These are phyloP conservation scores for Lycodopsis pacificus DNA, from an alignment of 2,797 vertebrate species.

Conservation along the genomic window DNA sequence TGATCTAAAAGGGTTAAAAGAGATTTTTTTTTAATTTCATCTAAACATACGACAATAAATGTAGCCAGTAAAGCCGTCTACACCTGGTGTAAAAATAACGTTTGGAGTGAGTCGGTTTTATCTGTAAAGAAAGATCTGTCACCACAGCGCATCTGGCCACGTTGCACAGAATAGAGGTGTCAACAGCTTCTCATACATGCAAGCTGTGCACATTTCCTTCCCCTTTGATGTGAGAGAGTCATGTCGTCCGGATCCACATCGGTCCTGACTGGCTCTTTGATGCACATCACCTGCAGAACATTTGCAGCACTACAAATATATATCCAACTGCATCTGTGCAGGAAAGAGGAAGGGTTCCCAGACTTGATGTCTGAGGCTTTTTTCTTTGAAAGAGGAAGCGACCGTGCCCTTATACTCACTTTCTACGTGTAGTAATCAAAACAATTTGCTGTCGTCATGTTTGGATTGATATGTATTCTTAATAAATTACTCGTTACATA, in stretches of 20 bases:
- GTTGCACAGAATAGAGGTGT: not conserved
- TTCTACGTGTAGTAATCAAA: conserved; percentile 19
- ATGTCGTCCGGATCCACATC: conserved; percentile 24
- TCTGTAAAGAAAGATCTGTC: not conserved
- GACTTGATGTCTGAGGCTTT: not conserved
- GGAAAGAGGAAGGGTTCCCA: conserved; percentile 36
- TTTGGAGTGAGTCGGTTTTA: not conserved
- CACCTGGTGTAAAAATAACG: not conserved
- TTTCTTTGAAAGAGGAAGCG: conserved; percentile 43
- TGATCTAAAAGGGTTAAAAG: not conserved
- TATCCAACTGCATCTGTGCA: not conserved
- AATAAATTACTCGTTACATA: not conserved
- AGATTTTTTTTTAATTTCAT: not conserved
- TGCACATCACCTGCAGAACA: conserved; percentile 47
- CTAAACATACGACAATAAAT: not conserved
- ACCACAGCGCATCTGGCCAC: not conserved
- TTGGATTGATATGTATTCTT: not conserved
- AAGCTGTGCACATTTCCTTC: conserved; percentile 29
- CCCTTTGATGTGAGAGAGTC: conserved; percentile 16
- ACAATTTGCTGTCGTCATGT: conserved; percentile 12
- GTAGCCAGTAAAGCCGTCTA: not conserved
- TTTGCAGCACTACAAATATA: conserved; percentile 34
- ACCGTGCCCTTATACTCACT: not conserved
- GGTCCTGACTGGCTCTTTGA: conserved; percentile 7
- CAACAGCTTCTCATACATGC: not conserved